Evolutionary conservation across 2,888 invertebrate genomes (phyloP).

Genomic region (Sinhomidia bicolor): DNA sequence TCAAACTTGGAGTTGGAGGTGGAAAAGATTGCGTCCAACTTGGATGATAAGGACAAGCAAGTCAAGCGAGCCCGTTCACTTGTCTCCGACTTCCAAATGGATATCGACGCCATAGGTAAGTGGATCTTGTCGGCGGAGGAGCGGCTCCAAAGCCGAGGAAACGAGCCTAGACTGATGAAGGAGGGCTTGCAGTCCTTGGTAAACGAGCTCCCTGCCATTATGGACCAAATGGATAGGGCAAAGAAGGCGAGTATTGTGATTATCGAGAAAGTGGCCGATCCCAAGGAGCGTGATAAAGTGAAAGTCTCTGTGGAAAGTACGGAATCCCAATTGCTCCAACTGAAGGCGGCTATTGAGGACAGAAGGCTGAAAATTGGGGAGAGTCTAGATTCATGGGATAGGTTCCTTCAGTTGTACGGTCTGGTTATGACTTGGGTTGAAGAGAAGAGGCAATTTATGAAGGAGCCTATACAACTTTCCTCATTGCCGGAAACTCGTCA

Average conservation of each 20-base stretch:
- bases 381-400: slow-evolving; percentile 93
- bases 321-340: slow-evolving; percentile 89
- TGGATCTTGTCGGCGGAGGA: slow-evolving; percentile 94
- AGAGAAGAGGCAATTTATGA: slow-evolving; percentile 90
- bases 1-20: slow-evolving; percentile 91
- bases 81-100: slow-evolving; percentile 89
- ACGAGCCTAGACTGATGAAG: slow-evolving; percentile 89
- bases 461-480: slow-evolving; percentile 89
- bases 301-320: slow-evolving; percentile 89
- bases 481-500: slow-evolving; percentile 91
- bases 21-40: slow-evolving; percentile 89
- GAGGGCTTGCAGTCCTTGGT: slow-evolving; percentile 86
- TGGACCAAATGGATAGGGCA: slow-evolving; percentile 90
- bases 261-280: slow-evolving; percentile 90
- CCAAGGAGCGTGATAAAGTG: slow-evolving; percentile 89
- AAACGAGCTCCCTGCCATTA: slow-evolving; percentile 82
- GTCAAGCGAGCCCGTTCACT: slow-evolving; percentile 92
- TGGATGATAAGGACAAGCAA: slow-evolving; percentile 94
- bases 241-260: slow-evolving; percentile 90
- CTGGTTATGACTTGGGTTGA: slow-evolving; percentile 92
- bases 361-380: slow-evolving; percentile 92
- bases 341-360: slow-evolving; percentile 90
- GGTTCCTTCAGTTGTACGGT: slow-evolving; percentile 91
- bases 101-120: slow-evolving; percentile 90
- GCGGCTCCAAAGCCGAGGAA: slow-evolving; percentile 88